phyloP scores from a whole-genome alignment of 2,113 vertebrate genomes.

The Orthonyx spaldingii region DNA sequence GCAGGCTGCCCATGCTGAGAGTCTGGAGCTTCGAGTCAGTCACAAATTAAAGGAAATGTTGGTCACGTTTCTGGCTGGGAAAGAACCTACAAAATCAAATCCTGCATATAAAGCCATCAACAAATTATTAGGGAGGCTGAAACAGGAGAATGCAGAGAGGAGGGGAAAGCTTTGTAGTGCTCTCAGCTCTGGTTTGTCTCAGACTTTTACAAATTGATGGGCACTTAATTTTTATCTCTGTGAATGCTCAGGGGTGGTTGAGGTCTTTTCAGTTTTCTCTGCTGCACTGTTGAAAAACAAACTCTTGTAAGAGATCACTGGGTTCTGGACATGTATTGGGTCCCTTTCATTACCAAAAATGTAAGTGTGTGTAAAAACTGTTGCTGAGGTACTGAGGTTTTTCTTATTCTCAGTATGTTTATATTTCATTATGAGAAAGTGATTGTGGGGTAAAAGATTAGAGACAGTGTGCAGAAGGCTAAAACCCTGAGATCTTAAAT shows the following conservation, averaged over 20 bases:
- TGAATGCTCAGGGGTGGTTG: neutral
- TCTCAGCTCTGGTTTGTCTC: constrained; percentile 37
- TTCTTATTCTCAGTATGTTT: neutral
- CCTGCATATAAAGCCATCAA: constrained; percentile 4
- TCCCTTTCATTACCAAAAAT: neutral
- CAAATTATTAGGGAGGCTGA: constrained; percentile 18
- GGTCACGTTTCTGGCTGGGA: neutral
- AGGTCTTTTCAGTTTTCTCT: neutral
- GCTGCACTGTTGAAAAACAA: neutral
- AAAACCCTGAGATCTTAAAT: neutral
- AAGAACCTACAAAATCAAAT: neutral
- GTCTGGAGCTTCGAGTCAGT: neutral
- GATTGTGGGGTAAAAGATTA: neutral
- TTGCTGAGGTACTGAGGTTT: neutral
- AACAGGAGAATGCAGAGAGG: neutral
- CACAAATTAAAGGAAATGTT: neutral
- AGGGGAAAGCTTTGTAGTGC: neutral
- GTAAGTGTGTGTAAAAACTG: neutral
- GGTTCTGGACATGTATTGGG: neutral
- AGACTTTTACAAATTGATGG: constrained; percentile 1
- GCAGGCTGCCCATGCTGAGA: neutral
- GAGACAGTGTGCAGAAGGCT: neutral
- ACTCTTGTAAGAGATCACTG: neutral
- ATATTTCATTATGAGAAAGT: neutral
- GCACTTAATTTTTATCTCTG: constrained; percentile 36